Conservation (phyloP, 2,888 invertebrate species). For the Polymixis lichenea region DNA sequence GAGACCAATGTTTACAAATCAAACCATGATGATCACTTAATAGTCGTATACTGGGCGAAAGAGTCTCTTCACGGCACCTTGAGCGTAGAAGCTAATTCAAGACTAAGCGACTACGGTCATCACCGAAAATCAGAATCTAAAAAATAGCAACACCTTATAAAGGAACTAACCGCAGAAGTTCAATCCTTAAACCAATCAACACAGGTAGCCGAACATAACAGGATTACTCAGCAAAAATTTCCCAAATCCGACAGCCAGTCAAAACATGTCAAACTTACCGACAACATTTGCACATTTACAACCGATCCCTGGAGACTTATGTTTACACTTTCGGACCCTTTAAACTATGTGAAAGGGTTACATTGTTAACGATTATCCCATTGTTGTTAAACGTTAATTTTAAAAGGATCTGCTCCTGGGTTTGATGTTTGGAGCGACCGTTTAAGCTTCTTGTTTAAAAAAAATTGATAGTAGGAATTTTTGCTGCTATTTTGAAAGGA, state of each 20-base stretch:
- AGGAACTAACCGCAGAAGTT: slow-evolving; percentile 10
- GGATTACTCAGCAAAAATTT: slow-evolving; percentile 82
- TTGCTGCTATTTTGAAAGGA: background rate
- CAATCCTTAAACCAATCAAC: slow-evolving; percentile 56
- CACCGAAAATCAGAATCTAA: background rate
- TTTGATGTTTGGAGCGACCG: slow-evolving; percentile 13
- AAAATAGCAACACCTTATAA: background rate
- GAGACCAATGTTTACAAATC: too few species aligned
- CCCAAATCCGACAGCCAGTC: slow-evolving; percentile 81
- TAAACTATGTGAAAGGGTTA: slow-evolving; percentile 80
- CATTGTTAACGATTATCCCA: slow-evolving; percentile 70
- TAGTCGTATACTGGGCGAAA: too few species aligned
- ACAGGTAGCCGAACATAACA: slow-evolving; percentile 80
- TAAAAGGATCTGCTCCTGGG: slow-evolving; percentile 62
- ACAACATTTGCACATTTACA: slow-evolving; percentile 80
- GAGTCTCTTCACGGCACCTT: background rate
- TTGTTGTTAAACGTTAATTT: slow-evolving; percentile 68
- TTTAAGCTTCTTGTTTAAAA: slow-evolving; percentile 17
- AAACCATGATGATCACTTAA: too few species aligned
- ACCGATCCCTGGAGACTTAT: slow-evolving; percentile 77
- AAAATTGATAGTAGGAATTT: background rate
- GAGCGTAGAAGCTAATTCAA: background rate
- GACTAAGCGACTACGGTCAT: background rate
- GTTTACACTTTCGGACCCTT: slow-evolving; percentile 76
- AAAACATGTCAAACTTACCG: slow-evolving; percentile 86